Evolutionary conservation across 1,140 invertebrate genomes (phyloP).

Genomic region (Ruditapes philippinarum): DNA sequence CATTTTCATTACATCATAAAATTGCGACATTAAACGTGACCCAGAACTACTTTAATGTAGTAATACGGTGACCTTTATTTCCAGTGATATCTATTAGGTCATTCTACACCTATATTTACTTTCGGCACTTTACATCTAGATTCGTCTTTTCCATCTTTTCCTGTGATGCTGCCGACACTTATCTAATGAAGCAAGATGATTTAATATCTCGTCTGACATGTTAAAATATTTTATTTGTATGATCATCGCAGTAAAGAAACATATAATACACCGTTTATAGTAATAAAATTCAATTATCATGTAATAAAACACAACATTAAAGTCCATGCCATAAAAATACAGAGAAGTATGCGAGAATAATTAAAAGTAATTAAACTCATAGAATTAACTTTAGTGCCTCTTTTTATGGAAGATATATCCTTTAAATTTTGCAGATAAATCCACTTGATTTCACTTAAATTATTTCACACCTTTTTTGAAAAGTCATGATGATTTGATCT

Average conservation of each 20-base stretch:
- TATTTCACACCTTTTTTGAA: conserved; percentile 13
- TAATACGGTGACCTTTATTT: background rate
- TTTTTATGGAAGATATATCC: conserved; percentile 15
- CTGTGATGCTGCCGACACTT: background rate
- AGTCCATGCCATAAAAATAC: conserved; percentile 7
- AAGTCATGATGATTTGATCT: too few species aligned
- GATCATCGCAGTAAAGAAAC: background rate
- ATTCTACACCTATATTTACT: background rate
- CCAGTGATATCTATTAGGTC: background rate
- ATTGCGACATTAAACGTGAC: background rate
- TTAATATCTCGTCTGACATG: background rate
- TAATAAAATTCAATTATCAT: conserved; percentile 33
- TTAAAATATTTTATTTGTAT: too few species aligned
- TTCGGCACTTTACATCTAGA: background rate
- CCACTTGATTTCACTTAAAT: background rate
- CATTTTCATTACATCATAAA: conserved; percentile 25
- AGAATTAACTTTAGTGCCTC: background rate
- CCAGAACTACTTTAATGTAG: background rate
- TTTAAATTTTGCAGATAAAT: background rate
- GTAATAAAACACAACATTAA: conserved; percentile 25
- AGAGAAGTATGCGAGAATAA: background rate
- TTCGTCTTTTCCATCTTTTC: background rate
- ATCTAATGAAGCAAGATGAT: conserved; percentile 13
- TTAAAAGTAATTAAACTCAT: conserved; percentile 7
- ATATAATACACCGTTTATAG: conserved; percentile 2